Conservation (phyloP, 2,888 invertebrate genomes). For the Brachyptera risi region DNA sequence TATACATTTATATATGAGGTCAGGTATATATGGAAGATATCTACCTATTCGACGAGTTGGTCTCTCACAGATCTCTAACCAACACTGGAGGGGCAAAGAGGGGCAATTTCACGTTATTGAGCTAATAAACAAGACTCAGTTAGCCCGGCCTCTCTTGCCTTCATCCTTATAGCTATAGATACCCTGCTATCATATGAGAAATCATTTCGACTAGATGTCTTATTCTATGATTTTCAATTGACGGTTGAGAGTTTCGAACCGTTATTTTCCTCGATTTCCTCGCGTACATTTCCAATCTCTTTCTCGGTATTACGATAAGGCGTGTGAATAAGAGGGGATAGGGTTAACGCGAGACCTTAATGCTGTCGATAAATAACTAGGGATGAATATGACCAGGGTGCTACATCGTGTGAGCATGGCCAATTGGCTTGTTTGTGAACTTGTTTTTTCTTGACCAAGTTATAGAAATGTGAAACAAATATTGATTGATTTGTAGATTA, state of each 20-base stretch:
- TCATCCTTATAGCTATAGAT: background rate
- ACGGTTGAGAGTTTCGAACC: no score
- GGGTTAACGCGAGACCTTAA: conserved; percentile 15
- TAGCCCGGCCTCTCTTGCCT: background rate
- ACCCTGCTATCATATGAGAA: no score
- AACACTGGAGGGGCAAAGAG: conserved; percentile 8
- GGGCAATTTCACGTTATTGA: conserved; percentile 27
- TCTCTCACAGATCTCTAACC: background rate
- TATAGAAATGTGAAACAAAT: no score
- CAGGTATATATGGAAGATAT: conserved; percentile 10
- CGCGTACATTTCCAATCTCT: conserved; percentile 2
- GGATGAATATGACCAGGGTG: conserved; percentile 22
- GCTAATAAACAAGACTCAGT: conserved; percentile 26
- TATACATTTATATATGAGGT: conserved; percentile 3
- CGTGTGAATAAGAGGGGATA: background rate
- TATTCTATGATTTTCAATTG: no score
- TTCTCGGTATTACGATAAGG: conserved; percentile 21
- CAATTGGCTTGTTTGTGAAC: no score
- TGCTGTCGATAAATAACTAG: conserved; percentile 21
- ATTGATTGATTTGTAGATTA: no score
- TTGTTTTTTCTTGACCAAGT: no score
- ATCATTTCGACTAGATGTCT: no score
- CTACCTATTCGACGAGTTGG: no score
- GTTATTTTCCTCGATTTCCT: background rate
- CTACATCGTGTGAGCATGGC: no score